Conservation (phyloP, 2,113 vertebrate genomes). For the Pedionomus torquatus region DNA sequence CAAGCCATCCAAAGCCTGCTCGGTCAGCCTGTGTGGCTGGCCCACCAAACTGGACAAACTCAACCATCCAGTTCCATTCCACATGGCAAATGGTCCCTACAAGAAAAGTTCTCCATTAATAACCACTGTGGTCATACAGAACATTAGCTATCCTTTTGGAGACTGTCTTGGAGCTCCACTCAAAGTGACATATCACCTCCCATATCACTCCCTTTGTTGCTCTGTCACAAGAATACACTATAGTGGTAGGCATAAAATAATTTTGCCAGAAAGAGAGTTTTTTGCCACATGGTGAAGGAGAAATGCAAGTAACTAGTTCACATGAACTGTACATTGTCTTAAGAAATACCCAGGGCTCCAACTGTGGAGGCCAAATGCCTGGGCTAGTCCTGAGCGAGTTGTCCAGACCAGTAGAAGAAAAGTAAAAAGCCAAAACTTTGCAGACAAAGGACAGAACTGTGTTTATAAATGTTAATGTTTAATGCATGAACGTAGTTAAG, state of each 20-base stretch:
- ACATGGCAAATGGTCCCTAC: not conserved
- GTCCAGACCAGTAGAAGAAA: not conserved
- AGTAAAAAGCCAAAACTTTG: not conserved
- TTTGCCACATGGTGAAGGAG: not conserved
- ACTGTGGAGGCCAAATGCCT: not conserved
- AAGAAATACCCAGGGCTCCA: not conserved
- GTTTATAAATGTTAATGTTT: not conserved
- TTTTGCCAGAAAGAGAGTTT: not conserved
- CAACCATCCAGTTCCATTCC: not conserved
- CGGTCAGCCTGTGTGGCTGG: not conserved
- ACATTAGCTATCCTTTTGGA: not conserved
- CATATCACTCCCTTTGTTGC: not conserved
- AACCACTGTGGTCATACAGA: fast-evolving
- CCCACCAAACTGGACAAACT: not conserved
- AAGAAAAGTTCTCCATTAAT: not conserved
- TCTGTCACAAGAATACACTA: not conserved
- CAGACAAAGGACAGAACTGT: not conserved
- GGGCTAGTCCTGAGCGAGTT: not conserved
- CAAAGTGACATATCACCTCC: fast-evolving
- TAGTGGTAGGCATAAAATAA: not conserved
- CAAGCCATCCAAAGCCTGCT: not conserved
- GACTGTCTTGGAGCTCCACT: not conserved
- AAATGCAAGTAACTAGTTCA: not conserved
- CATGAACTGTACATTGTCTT: not conserved
- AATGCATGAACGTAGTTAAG: not conserved